These are phyloP conservation scores for Batillaria attramentaria DNA, from an alignment of 1,140 invertebrate species.

Conservation along the genomic window DNA sequence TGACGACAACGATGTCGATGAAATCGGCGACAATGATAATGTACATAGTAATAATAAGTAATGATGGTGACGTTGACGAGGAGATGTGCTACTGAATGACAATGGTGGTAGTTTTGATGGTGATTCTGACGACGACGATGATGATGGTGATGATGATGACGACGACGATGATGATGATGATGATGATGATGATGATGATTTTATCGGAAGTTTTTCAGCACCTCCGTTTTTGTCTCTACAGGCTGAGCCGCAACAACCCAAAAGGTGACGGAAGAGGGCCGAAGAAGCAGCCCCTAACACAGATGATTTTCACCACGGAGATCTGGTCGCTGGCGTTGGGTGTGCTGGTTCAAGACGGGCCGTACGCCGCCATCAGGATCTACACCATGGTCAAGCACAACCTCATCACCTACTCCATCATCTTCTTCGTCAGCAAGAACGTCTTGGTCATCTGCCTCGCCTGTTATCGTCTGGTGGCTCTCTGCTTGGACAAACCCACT, in stretches of 20 bases:
- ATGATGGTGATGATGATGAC: not conserved
- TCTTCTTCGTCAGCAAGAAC: slow-evolving; percentile 92
- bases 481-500: slow-evolving; percentile 36
- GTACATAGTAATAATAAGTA: no score
- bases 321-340: slow-evolving; percentile 80
- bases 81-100: no score
- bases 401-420: slow-evolving; percentile 90
- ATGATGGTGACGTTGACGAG: no score
- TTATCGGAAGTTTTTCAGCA: no score
- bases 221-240: not conserved
- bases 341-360: slow-evolving; percentile 68
- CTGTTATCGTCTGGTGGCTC: slow-evolving; percentile 45
- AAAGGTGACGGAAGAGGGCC: not conserved
- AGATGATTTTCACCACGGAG: slow-evolving; percentile 75
- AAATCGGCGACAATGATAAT: no score
- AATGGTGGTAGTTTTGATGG: no score
- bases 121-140: not conserved
- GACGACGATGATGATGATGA: not conserved
- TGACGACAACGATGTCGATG: no score
- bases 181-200: not conserved
- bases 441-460: slow-evolving; percentile 83
- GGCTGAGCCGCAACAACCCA: not conserved
- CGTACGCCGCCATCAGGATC: slow-evolving; percentile 22
- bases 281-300: slow-evolving; percentile 15
- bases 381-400: slow-evolving; percentile 59